phyloP scores from a whole-genome alignment of 2,797 vertebrate genomes.

The Acropternis orthonyx region DNA sequence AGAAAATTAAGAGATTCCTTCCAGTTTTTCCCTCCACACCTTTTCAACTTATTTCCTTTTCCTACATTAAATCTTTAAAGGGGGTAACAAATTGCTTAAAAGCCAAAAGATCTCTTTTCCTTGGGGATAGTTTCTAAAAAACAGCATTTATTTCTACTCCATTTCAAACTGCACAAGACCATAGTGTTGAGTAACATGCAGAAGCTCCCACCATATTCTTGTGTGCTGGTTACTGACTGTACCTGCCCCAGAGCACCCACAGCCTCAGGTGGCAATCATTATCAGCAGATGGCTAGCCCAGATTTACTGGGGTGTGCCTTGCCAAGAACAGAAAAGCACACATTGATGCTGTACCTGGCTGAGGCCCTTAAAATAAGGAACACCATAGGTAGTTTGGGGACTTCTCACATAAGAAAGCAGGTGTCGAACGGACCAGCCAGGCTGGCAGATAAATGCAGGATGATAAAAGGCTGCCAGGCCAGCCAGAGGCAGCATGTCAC shows the following conservation, averaged over 20 bases:
- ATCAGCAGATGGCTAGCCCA: constrained; percentile 11
- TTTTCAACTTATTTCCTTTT: not conserved
- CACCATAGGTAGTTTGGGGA: not conserved
- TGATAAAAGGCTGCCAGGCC: constrained; percentile 44
- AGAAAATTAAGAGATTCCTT: not conserved
- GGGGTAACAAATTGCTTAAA: not conserved
- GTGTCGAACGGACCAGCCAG: not conserved
- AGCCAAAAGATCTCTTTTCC: not conserved
- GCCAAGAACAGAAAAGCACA: not conserved
- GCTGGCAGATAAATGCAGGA: not conserved
- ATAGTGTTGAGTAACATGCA: not conserved
- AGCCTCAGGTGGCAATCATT: not conserved
- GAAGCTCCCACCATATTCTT: not conserved
- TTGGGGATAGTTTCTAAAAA: accelerated
- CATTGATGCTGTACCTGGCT: not conserved
- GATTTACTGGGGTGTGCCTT: not conserved
- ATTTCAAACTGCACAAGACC: not conserved
- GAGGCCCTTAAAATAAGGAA: not conserved
- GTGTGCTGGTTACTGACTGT: not conserved
- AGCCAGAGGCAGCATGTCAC: constrained; percentile 10
- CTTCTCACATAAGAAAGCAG: constrained; percentile 56
- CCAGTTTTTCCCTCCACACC: not conserved
- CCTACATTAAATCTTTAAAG: not conserved
- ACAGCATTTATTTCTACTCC: not conserved
- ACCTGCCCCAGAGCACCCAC: not conserved